Conservation (phyloP, 2,113 vertebrate genomes). For the Cephalopterus ornatus region DNA sequence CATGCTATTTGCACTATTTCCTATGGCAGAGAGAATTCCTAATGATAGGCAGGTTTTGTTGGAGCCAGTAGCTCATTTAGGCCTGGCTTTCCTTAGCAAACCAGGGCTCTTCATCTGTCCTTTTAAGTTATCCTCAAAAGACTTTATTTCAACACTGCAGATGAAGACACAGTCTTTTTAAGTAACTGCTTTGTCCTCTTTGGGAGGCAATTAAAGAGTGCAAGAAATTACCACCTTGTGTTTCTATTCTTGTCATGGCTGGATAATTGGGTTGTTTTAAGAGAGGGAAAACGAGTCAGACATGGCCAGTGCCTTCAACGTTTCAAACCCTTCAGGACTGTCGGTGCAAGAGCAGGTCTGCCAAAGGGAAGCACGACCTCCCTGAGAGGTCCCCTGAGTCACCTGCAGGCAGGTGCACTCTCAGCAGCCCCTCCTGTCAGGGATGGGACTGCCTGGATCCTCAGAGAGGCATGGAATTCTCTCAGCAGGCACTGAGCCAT, state of each 20-base stretch:
- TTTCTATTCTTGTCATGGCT: constrained; percentile 46
- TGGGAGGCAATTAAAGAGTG: constrained; percentile 67
- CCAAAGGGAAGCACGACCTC: neutral
- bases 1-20: neutral
- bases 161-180: constrained; percentile 34
- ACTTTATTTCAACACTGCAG: constrained; percentile 35
- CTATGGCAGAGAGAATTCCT: constrained; percentile 40
- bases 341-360: neutral
- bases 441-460: accelerated
- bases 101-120: constrained; percentile 49
- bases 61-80: constrained; percentile 52
- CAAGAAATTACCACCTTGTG: constrained; percentile 55
- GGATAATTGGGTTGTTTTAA: constrained; percentile 45
- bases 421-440: neutral
- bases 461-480: accelerated
- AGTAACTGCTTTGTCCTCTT: constrained; percentile 48
- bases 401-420: neutral
- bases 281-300: neutral
- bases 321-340: neutral
- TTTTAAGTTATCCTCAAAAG: constrained; percentile 65
- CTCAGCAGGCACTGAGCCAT: neutral
- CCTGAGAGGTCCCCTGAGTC: neutral
- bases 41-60: constrained; percentile 17
- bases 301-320: neutral
- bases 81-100: constrained; percentile 37